phyloP scores from a whole-genome alignment of 2,113 vertebrate genomes.

The Delphinapterus leucas region DNA sequence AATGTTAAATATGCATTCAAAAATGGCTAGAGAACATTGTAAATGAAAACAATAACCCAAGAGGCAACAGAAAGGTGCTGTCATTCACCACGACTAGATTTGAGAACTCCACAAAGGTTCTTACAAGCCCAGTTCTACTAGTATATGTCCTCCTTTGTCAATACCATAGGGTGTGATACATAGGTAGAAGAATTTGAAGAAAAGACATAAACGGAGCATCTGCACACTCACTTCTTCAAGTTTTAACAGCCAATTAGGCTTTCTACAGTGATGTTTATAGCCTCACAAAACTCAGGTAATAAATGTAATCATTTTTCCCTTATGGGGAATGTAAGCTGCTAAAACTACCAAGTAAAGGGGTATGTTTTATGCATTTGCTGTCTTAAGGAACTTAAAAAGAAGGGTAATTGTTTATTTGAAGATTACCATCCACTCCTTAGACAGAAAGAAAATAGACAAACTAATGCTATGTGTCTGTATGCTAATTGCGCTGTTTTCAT shows the following conservation, averaged over 20 bases:
- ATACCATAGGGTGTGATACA: neutral
- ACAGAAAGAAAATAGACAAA: neutral
- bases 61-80: neutral
- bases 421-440: neutral
- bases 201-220: neutral
- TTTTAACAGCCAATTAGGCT: conserved; percentile 30
- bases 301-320: neutral
- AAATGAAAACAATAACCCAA: neutral
- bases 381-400: conserved; percentile 9
- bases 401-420: neutral
- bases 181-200: neutral
- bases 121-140: neutral
- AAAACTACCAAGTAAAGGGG: neutral
- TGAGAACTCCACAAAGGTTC: neutral
- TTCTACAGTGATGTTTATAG: neutral
- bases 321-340: neutral
- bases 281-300: neutral
- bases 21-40: neutral
- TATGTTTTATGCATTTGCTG: neutral
- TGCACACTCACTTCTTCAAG: conserved; percentile 25
- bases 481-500: neutral
- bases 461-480: neutral
- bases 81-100: neutral
- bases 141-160: neutral
- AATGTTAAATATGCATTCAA: neutral